phyloP scores from a whole-genome alignment of 2,888 invertebrate species.

The Himalopsyche japonica region DNA sequence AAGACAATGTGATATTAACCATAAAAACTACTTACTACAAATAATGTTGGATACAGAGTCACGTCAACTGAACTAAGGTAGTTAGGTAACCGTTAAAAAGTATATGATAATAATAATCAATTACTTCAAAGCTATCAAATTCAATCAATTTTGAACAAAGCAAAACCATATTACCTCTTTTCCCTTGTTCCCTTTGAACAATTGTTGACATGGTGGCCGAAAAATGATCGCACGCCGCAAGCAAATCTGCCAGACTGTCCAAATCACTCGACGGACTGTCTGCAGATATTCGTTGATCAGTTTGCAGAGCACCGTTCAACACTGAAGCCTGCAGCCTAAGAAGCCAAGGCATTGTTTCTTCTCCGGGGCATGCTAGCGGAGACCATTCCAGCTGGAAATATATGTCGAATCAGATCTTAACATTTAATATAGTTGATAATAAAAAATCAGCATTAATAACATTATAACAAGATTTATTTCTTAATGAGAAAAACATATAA shows the following conservation, averaged over 20 bases:
- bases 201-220: conserved; percentile 46
- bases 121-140: background rate
- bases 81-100: too few relatives aligned
- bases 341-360: conserved; percentile 33
- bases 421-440: too few relatives aligned
- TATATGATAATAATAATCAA: background rate
- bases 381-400: conserved; percentile 35
- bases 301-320: conserved; percentile 41
- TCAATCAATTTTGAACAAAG: background rate
- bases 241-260: conserved; percentile 47
- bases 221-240: conserved; percentile 52
- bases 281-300: conserved; percentile 42
- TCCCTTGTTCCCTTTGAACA: conserved; percentile 43
- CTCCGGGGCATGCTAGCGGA: conserved; percentile 30
- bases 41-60: too few relatives aligned
- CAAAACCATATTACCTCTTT: conserved; percentile 20
- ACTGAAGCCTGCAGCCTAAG: conserved; percentile 30
- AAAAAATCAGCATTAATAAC: too few relatives aligned
- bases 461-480: too few relatives aligned
- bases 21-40: too few relatives aligned
- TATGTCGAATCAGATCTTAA: background rate
- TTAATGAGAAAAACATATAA: too few relatives aligned
- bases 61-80: too few relatives aligned
- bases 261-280: conserved; percentile 41
- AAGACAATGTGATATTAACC: too few relatives aligned